Evolutionary conservation across 2,888 invertebrate genomes (phyloP), one percentile per base, ranked within the genome.

Genomic region (Microctonus brassicae): DNA sequence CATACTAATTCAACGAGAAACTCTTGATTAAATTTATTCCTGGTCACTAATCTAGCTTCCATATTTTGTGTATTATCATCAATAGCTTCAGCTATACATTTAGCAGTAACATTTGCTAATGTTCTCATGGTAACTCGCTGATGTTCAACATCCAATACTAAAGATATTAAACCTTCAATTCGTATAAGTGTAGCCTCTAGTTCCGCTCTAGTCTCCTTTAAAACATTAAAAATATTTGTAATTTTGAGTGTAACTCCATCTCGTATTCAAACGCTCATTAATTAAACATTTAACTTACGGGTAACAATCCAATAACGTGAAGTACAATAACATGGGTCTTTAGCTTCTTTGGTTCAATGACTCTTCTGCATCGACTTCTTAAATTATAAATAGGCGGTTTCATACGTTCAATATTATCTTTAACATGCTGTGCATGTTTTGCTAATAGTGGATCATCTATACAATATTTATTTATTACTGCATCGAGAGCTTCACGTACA

Each of bases 51-150:
- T 81, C 82, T 83, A 11, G 88, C 87, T 73, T 87, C 85, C 86
- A 88, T 86, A 58, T 81, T 84, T 13, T 81, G 80, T 52, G 86
- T 85, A 76, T 87, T 84, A 71, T 83, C 83, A 55, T 80, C 80
- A 69, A 88, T 87, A 42, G 85, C 85, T 70, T 87, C 85, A 0
- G 87, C 88, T 63, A 88, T 86, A 78, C 84, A 86, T 76, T 85
- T 85, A 1, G 88, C 83, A 10, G 85, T 85, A 13, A 88, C 84
- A 72, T 82, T 86, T 65, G 78, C 82, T 67, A 88, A 76, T n/a
- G 87, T 86, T 66, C 88, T 84, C 84, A 88, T 88, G n/a, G 87
- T 87, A 60, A 86, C 88, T 69, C 88, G 80, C 61, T 88, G 88
- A 78, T 88, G 88, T 77, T 87, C 86, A 11, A 88, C 87, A 74